These are phyloP conservation scores for Opisthocomus hoazin DNA, from an alignment of 2,113 vertebrate genomes.

Conservation along the genomic window DNA sequence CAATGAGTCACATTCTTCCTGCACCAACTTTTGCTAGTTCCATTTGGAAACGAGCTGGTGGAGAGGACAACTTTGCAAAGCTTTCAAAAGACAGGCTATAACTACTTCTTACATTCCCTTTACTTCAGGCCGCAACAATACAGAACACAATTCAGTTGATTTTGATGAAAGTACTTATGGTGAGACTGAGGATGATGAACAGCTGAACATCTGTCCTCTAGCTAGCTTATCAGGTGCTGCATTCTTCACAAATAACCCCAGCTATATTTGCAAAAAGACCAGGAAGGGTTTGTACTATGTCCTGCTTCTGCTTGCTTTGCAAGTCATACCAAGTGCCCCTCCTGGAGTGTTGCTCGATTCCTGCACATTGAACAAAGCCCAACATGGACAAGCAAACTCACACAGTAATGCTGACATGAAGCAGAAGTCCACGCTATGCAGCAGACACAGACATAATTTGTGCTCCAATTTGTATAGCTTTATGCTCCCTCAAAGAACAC, in stretches of 20 bases:
- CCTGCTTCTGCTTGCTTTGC: not conserved
- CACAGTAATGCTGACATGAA: not conserved
- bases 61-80: not conserved
- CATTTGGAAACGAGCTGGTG: not conserved
- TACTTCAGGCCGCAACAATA: not conserved
- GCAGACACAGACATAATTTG: not conserved
- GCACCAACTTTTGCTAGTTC: not conserved
- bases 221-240: not conserved
- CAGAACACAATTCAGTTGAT: not conserved
- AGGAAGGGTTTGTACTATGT: not conserved
- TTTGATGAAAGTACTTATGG: not conserved
- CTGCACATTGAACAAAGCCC: not conserved
- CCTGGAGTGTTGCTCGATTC: not conserved
- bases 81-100: not conserved
- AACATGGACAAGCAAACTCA: not conserved
- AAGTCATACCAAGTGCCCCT: not conserved
- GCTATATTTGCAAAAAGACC: not conserved
- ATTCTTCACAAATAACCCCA: not conserved
- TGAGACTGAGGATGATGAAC: not conserved
- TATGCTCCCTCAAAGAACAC: not conserved
- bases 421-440: not conserved
- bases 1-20: not conserved
- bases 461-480: not conserved
- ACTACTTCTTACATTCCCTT: not conserved
- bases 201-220: not conserved